Conservation (phyloP, 2,113 vertebrate species). For the Genyomyrus donnyi region DNA sequence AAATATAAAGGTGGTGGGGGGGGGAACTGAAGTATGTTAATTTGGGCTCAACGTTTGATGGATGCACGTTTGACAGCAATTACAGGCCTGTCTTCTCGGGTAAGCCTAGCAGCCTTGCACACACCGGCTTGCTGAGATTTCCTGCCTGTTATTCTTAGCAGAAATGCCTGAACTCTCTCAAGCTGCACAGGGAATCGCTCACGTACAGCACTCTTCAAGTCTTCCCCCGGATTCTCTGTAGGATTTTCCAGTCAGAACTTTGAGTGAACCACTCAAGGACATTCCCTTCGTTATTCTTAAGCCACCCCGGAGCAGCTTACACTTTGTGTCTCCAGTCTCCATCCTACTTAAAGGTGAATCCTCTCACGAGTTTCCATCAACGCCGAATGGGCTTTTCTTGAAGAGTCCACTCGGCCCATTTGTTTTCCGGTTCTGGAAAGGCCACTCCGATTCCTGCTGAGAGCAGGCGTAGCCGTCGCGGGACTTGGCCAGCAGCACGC, state of each 20-base stretch:
- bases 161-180: background rate
- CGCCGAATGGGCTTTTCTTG: background rate
- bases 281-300: background rate
- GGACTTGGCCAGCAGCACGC: background rate
- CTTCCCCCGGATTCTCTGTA: background rate
- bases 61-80: constrained; percentile 6
- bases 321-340: background rate
- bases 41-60: background rate
- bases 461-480: background rate
- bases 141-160: constrained; percentile 5
- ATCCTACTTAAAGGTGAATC: background rate
- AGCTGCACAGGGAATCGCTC: background rate
- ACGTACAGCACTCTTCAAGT: background rate
- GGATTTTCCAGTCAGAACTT: constrained; percentile 1
- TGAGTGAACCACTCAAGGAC: background rate
- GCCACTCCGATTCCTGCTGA: background rate
- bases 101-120: background rate
- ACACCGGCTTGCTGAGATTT: background rate
- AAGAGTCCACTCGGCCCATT: background rate
- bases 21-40: background rate
- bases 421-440: background rate
- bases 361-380: background rate
- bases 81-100: background rate
- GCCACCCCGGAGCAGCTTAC: background rate
- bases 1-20: background rate